Conservation (phyloP, 2,113 vertebrate species). For the Hyla sarda region DNA sequence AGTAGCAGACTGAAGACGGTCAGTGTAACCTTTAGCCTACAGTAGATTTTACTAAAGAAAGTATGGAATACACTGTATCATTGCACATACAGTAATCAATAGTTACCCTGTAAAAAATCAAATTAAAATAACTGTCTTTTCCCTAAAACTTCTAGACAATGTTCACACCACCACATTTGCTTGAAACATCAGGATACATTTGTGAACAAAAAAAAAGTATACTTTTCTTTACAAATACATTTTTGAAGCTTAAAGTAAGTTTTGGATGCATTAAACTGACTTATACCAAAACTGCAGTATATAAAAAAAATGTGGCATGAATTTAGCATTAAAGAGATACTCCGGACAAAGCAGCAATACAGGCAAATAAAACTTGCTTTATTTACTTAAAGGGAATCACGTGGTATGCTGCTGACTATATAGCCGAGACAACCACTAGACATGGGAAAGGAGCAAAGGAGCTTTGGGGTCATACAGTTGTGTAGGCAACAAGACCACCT, state of each 20-base stretch:
- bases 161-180: not conserved
- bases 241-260: too few relatives aligned
- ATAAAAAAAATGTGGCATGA: not conserved
- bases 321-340: not conserved
- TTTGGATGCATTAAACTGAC: too few relatives aligned
- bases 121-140: too few relatives aligned
- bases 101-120: too few relatives aligned
- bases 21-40: not conserved
- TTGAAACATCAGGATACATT: not conserved
- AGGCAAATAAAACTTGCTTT: not conserved
- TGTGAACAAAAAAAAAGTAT: not conserved
- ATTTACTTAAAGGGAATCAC: not conserved
- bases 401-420: not conserved
- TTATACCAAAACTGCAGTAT: too few relatives aligned
- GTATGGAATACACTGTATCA: not conserved
- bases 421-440: not conserved
- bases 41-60: not conserved
- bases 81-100: not conserved
- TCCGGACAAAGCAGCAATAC: not conserved
- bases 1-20: not conserved
- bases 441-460: not conserved
- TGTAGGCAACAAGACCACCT: not conserved
- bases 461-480: too few relatives aligned
- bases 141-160: not conserved
- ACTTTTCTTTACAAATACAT: too few relatives aligned